A percentile compares a stretch with the other conserved stretches of the same genome.
phyloP scores from a whole-genome alignment of 2,888 invertebrate species.

The Sclerodermus sp. region DNA sequence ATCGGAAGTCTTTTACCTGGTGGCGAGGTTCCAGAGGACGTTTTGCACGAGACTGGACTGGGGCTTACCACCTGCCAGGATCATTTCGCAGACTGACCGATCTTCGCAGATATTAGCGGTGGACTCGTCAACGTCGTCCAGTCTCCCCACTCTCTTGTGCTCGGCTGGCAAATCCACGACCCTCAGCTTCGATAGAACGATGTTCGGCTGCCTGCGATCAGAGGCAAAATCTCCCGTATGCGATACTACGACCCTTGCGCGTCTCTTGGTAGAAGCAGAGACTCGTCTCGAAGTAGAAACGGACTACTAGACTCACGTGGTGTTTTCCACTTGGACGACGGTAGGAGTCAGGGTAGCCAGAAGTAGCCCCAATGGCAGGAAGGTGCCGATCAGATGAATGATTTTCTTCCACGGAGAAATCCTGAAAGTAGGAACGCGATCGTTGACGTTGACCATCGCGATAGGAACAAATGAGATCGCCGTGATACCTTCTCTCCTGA shows the following conservation, averaged over 20 bases:
- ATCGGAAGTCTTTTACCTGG: slow-evolving; percentile 26
- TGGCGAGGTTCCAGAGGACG: slow-evolving; percentile 39
- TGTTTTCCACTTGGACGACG: slow-evolving; percentile 63
- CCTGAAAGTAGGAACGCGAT: slow-evolving; percentile 27
- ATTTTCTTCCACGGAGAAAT: slow-evolving; percentile 65
- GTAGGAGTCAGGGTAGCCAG: slow-evolving; percentile 72
- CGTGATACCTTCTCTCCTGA: no score
- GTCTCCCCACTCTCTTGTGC: slow-evolving; percentile 32
- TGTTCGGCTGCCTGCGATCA: slow-evolving; percentile 42
- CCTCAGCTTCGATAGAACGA: slow-evolving; percentile 49
- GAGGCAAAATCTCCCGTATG: no score
- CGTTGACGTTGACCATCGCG: no score
- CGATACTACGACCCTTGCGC: no score
- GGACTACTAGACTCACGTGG: slow-evolving; percentile 46
- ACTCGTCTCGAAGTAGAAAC: no score
- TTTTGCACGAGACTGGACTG: slow-evolving; percentile 34
- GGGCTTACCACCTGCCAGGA: slow-evolving; percentile 33
- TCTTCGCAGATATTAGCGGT: slow-evolving; percentile 42
- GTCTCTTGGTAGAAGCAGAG: no score
- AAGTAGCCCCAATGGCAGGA: slow-evolving; percentile 72
- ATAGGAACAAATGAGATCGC: no score
- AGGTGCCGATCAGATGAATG: slow-evolving; percentile 67
- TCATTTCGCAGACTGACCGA: slow-evolving; percentile 47
- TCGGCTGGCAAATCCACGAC: slow-evolving; percentile 45
- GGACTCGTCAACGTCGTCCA: slow-evolving; percentile 9